phyloP scores from a whole-genome alignment of 2,797 vertebrate genomes.

The Micropoecilia bifurca region DNA sequence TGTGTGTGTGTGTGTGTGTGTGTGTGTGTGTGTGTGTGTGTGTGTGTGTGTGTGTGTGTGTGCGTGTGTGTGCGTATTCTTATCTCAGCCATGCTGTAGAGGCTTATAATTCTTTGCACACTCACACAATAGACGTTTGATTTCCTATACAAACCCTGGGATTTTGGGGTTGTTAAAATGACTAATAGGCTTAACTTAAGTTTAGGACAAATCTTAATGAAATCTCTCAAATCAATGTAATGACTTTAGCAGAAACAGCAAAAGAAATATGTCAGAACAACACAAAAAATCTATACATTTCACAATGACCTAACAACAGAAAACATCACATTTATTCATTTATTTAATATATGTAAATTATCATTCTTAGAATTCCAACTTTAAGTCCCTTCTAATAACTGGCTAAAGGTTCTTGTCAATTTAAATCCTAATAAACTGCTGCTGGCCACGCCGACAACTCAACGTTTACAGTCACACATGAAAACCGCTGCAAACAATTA shows the following conservation, averaged over 20 bases:
- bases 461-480: too few relatives aligned
- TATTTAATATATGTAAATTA: not conserved
- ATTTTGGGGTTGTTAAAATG: not conserved
- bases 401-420: too few relatives aligned
- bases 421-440: too few relatives aligned
- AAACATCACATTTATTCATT: not conserved
- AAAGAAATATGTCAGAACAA: not conserved
- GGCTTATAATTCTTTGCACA: constrained; percentile 15
- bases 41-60: not conserved
- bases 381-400: not conserved
- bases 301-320: not conserved
- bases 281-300: not conserved
- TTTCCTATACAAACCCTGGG: not conserved
- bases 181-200: not conserved
- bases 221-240: not conserved
- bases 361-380: not conserved
- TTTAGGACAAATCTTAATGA: not conserved
- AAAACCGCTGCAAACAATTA: too few relatives aligned
- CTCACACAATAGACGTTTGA: not conserved
- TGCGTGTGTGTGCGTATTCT: not conserved
- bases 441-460: too few relatives aligned
- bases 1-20: too few relatives aligned
- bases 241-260: not conserved
- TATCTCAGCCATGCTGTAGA: constrained; percentile 5
- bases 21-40: too few relatives aligned